Percentiles rank a stretch among this genome's conserved stretches.
Evolutionary conservation across 2,888 invertebrate species (phyloP).

Genomic region (Cyaniris semiargus): DNA sequence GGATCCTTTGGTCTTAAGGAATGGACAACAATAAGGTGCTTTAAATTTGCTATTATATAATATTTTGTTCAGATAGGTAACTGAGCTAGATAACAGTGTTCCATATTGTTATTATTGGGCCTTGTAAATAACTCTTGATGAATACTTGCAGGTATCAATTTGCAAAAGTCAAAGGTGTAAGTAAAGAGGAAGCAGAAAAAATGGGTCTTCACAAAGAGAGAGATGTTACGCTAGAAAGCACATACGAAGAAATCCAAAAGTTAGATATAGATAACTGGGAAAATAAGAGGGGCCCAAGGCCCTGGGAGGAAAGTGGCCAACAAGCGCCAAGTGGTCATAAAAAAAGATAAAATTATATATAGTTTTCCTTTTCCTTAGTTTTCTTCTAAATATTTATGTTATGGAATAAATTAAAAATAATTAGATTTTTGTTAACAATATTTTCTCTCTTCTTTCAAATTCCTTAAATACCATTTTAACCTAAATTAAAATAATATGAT

Average conservation of each 20-base stretch:
- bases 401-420: neutral
- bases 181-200: conserved; percentile 83
- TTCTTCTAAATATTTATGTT: conserved; percentile 38
- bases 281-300: conserved; percentile 90
- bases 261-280: conserved; percentile 92
- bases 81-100: neutral
- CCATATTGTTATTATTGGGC: neutral
- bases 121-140: neutral
- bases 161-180: conserved; percentile 78
- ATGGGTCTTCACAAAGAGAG: conserved; percentile 84
- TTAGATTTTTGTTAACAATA: neutral
- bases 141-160: conserved; percentile 77
- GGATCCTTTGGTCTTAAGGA: conserved; percentile 88
- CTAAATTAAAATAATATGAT: neutral
- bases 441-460: neutral
- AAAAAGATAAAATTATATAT: conserved; percentile 44
- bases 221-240: conserved; percentile 86
- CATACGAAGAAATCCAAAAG: conserved; percentile 86
- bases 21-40: conserved; percentile 86
- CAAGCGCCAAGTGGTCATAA: conserved; percentile 34
- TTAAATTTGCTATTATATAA: neutral
- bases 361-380: conserved; percentile 35
- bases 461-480: neutral
- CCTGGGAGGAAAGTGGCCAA: conserved; percentile 85
- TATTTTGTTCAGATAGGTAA: neutral